A percentile compares a stretch with the other conserved stretches of the same genome.
Evolutionary conservation across 2,113 vertebrate genomes (phyloP).

Genomic region (Pristiophorus japonicus): DNA sequence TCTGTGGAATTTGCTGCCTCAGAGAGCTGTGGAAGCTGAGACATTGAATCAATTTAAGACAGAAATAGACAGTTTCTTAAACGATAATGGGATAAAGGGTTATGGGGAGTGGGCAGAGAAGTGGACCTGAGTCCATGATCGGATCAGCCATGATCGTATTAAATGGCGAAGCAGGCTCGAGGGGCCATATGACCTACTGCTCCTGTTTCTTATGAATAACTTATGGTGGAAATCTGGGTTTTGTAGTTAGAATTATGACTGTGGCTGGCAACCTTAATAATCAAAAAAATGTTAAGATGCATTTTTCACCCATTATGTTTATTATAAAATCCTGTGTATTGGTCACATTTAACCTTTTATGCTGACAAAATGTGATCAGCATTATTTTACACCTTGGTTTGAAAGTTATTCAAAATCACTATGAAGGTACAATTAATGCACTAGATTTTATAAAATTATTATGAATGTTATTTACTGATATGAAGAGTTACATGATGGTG

Average conservation of each 20-base stretch:
- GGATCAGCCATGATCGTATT: too few relatives aligned
- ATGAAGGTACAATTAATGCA: not conserved
- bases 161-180: too few relatives aligned
- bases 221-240: not conserved
- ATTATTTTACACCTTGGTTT: not conserved
- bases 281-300: not conserved
- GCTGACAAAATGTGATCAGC: not conserved
- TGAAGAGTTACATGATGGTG: too few relatives aligned
- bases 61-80: too few relatives aligned
- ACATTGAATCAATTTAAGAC: too few relatives aligned
- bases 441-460: not conserved
- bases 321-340: not conserved
- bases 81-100: too few relatives aligned
- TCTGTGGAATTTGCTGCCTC: too few relatives aligned
- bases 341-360: not conserved
- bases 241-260: not conserved
- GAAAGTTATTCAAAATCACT: not conserved
- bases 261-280: not conserved
- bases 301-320: not conserved
- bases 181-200: too few relatives aligned
- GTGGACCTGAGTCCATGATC: too few relatives aligned
- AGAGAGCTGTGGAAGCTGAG: too few relatives aligned
- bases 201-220: too few relatives aligned
- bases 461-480: not conserved
- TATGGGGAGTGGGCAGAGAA: too few relatives aligned